These are phyloP conservation scores for Diaperis boleti DNA, from an alignment of 2,888 invertebrate species.

Conservation along the genomic window DNA sequence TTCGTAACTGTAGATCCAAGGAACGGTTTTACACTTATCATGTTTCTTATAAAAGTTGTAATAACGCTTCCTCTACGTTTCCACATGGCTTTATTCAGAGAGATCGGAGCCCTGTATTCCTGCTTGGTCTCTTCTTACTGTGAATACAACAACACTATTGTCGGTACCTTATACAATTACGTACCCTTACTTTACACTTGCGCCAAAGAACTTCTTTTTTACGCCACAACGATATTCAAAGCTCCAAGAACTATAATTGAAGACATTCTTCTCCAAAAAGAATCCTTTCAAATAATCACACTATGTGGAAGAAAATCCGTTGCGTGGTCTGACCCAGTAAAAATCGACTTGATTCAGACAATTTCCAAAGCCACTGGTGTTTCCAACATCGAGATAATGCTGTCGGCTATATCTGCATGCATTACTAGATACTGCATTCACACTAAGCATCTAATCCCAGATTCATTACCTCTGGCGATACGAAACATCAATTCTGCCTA, in stretches of 20 bases:
- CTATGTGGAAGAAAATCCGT: conserved; percentile 80
- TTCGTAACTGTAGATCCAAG: conserved; percentile 65
- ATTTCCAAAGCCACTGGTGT: conserved; percentile 73
- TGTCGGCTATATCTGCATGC: conserved; percentile 74
- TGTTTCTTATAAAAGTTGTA: conserved; percentile 55
- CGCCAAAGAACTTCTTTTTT: conserved; percentile 64
- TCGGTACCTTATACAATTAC: conserved; percentile 64
- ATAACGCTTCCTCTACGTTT: conserved; percentile 56
- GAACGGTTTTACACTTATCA: conserved; percentile 58
- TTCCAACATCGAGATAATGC: conserved; percentile 74
- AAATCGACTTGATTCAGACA: conserved; percentile 70
- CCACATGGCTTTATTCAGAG: conserved; percentile 64
- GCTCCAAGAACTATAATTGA: conserved; percentile 70
- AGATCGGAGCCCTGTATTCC: conserved; percentile 64
- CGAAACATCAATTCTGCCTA: conserved; percentile 69
- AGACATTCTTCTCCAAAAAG: conserved; percentile 72
- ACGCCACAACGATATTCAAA: conserved; percentile 64
- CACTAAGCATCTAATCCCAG: conserved; percentile 66
- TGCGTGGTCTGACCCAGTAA: conserved; percentile 78
- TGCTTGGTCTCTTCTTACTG: conserved; percentile 61
- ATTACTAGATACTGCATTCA: conserved; percentile 71
- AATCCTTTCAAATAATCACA: conserved; percentile 72
- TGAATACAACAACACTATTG: conserved; percentile 60
- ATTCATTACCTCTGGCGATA: conserved; percentile 73
- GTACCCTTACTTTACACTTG: conserved; percentile 66